Evolutionary conservation across 2,113 vertebrate genomes (phyloP).

Genomic region (Columbina picui): DNA sequence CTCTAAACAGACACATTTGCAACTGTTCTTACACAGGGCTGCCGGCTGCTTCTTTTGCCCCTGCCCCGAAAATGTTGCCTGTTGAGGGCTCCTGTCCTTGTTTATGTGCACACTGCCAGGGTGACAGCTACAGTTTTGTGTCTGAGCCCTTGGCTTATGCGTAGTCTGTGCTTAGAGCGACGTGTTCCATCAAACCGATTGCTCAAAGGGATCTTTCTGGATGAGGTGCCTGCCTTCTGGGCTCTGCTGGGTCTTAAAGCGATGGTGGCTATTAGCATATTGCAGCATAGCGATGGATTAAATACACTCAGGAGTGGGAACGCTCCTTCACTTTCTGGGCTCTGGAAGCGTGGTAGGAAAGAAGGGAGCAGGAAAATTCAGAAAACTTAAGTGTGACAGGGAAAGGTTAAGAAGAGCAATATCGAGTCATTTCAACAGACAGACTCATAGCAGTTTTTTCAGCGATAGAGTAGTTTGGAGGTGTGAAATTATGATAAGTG

Average conservation of each 20-base stretch:
- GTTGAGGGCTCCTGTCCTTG: neutral
- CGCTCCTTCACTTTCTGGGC: neutral
- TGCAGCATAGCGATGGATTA: slow-evolving; percentile 1
- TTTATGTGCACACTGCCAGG: too few species aligned
- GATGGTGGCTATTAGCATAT: slow-evolving; percentile 6
- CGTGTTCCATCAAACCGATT: neutral
- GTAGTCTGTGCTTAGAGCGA: neutral
- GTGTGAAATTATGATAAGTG: neutral
- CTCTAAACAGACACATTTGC: neutral
- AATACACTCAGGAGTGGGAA: neutral
- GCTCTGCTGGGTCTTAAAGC: neutral
- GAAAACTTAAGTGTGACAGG: neutral
- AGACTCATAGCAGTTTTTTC: neutral
- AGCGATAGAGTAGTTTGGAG: neutral
- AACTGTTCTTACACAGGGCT: neutral
- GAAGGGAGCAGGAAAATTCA: neutral
- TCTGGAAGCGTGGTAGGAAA: neutral
- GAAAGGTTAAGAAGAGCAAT: neutral
- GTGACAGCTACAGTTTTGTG: neutral
- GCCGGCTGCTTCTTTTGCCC: neutral
- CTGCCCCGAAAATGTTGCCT: neutral
- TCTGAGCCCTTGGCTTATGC: neutral
- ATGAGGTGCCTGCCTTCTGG: neutral
- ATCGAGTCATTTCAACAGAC: neutral
- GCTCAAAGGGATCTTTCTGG: neutral